Evolutionary conservation across 2,113 vertebrate genomes (phyloP), one percentile per base, ranked within the genome.

Genomic region (Furnarius figulus): DNA sequence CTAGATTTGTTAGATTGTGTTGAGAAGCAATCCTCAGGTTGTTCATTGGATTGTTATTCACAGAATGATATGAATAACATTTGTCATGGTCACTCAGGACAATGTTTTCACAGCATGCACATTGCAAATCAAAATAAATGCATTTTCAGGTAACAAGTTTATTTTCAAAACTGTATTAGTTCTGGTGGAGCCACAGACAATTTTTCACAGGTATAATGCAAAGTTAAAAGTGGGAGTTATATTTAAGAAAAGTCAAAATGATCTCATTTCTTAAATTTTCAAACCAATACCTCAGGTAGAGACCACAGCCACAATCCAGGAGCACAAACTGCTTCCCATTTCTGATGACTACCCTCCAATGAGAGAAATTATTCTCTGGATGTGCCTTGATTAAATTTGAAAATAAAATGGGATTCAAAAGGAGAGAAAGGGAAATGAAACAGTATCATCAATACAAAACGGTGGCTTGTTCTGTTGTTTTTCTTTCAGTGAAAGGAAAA

Each of bases 331-430:
- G 14, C n/a, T 50, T 68, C 3, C 1, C n/a, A 6, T 58, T 87
- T 82, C 66, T 58, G 31, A 63, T 9, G 1, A 44, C 28, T 6
- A 2, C 58, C 21, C 61, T 72, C 30, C 75, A 79, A 5, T 2
- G 27, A 76, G 44, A 76, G 40, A 30, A 83, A 52, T 56, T 42
- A 24, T 52, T 58, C 46, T 74, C 61, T 67, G 66, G 31, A 50
- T 50, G 30, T 46, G 20, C 33, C 65, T 87, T 63, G 20, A 33
- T 61, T 84, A 67, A 66, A 50, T 66, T 66, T 58, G 35, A 84
- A 94, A 92, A 83, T 52, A 79, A 86, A 90, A n/a, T 27, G n/a
- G 67, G 58, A 49, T 70, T 91, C 83, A 58, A 88, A 85, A 73
- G 67, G 19, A 83, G 92, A 85, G 55, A 50, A 66, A 55, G 10